A percentile compares a stretch with the other conserved stretches of the same genome.
phyloP scores from a whole-genome alignment of 1,140 invertebrate species.

The Latrodectus geometricus region DNA sequence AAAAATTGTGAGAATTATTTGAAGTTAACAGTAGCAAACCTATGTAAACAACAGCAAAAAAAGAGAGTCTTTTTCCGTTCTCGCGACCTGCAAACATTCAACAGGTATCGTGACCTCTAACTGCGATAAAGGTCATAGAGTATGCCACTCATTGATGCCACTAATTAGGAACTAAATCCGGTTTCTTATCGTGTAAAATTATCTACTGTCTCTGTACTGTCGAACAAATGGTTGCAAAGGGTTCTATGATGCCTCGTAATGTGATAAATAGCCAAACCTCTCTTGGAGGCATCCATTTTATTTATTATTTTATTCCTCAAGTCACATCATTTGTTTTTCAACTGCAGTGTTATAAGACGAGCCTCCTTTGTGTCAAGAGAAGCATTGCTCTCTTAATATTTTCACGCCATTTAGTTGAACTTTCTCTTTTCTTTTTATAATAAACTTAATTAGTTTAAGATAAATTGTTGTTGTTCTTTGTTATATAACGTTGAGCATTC shows the following conservation, averaged over 20 bases:
- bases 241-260: background rate
- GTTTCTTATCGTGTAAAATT: constrained; percentile 24
- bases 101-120: constrained; percentile 47
- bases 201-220: background rate
- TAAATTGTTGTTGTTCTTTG: too few species aligned
- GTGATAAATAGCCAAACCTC: background rate
- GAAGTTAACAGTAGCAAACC: too few species aligned
- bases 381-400: too few species aligned
- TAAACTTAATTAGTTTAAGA: too few species aligned
- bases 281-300: background rate
- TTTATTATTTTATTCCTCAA: background rate
- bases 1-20: too few species aligned
- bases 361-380: too few species aligned
- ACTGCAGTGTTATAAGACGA: too few species aligned
- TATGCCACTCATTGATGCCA: constrained; percentile 51
- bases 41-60: constrained; percentile 35
- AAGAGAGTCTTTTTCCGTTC: background rate
- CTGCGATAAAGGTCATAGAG: constrained; percentile 52
- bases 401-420: too few species aligned
- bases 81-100: background rate
- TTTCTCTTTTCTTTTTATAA: too few species aligned
- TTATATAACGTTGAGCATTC: too few species aligned
- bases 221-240: background rate
- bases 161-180: constrained; percentile 49
- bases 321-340: background rate